These are phyloP conservation scores for Uloborus plumipes DNA, from an alignment of 2,888 invertebrate genomes.

Conservation along the genomic window DNA sequence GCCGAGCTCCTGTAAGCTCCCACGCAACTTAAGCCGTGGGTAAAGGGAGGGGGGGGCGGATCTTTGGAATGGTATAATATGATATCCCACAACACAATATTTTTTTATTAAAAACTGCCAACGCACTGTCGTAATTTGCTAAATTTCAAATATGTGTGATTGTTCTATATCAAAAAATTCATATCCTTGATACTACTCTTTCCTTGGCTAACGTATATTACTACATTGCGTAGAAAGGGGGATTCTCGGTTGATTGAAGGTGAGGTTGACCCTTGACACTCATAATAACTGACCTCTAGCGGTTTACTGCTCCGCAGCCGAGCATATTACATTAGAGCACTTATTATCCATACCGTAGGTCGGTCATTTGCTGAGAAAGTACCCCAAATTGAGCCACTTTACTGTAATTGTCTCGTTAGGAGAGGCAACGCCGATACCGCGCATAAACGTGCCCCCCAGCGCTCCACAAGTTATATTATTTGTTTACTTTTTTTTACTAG, in stretches of 20 bases:
- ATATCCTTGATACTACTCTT: too few relatives aligned
- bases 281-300: conserved; percentile 26
- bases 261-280: conserved; percentile 42
- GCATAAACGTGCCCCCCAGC: background rate
- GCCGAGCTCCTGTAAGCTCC: too few relatives aligned
- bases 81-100: too few relatives aligned
- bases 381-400: conserved; percentile 53
- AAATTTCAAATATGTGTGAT: too few relatives aligned
- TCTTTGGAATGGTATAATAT: too few relatives aligned
- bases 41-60: too few relatives aligned
- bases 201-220: too few relatives aligned
- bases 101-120: too few relatives aligned
- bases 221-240: too few relatives aligned
- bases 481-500: background rate
- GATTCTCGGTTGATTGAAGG: background rate
- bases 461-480: background rate
- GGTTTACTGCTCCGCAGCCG: background rate
- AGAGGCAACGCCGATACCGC: conserved; percentile 15
- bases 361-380: conserved; percentile 41
- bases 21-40: too few relatives aligned
- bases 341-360: conserved; percentile 36
- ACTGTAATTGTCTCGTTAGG: conserved; percentile 55
- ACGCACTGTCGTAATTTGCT: too few relatives aligned
- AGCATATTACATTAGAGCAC: conserved; percentile 5
- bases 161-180: too few relatives aligned